Evolutionary conservation across 2,797 vertebrate species (phyloP), one percentile per base, ranked within the genome.

Genomic region (Macropus fuliginosus): DNA sequence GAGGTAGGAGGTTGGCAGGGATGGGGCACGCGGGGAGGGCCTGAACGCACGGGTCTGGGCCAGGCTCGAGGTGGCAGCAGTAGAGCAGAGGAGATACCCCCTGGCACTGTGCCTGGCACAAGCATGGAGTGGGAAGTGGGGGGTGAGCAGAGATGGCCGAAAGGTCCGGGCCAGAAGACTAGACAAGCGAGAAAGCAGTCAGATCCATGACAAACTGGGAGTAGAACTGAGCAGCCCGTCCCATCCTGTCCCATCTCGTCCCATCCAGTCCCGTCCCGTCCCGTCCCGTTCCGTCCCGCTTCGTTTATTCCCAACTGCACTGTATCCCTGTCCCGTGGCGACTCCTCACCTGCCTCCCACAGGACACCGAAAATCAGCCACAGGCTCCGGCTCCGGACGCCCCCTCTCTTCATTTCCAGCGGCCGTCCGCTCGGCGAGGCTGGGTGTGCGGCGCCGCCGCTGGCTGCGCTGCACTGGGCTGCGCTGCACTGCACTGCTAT

Each of bases 361-460:
- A 98, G 96, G 97, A 98, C 95, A 96, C 97, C 97, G 95, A 98
- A 94, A 98, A 98, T 98, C 94, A 98, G 96, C 97, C 97, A 98
- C 97, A 98, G 96, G 96, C 97, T 92, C 97, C 98, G 95, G 90
- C 98, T 96, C 94, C 95, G 93, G 93, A 97, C 52, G 31, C 50
- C 98, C 74, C 74, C 74, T 96, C 98, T 98, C 98, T 96, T 98
- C 98, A 98, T 98, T 97, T 98, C 98, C 98, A 95, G 98, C 91
- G 92, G 95, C 96, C 96, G 93, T 91, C 95, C 93, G 96, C 91
- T 95, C 96, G 95, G 96, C 97, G 95, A 96, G 95, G 96, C 98
- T 27, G 97, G 97, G 93, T 96, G 95, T 96, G 96, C 96, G 89
- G 91, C 94, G 56, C 95, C 94, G 91, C 95, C 90, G 93, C 62